A percentile compares a stretch with the other conserved stretches of the same genome.
Evolutionary conservation across 1,140 invertebrate species (phyloP).

Genomic region (Drosophila kanapiae): DNA sequence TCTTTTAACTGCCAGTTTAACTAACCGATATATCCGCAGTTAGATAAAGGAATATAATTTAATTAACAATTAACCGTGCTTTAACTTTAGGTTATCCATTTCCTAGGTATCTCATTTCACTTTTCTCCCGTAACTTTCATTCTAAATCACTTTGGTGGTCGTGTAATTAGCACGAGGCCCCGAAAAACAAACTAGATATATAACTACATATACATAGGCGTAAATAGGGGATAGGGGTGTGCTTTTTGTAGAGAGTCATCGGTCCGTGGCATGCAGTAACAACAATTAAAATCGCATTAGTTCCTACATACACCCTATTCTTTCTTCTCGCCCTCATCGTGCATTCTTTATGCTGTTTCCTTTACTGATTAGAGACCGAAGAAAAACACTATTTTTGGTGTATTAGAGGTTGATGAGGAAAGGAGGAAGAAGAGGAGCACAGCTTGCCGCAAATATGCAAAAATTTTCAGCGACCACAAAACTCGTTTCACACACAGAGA

Average conservation of each 20-base stretch:
- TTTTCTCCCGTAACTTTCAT: not conserved
- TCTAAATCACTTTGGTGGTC: slow-evolving; percentile 24
- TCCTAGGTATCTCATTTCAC: not conserved
- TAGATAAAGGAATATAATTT: not conserved
- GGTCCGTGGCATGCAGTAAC: slow-evolving; percentile 16
- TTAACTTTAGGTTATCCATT: not conserved
- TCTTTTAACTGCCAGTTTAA: not conserved
- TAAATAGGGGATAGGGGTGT: not conserved
- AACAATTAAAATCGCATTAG: slow-evolving; percentile 76
- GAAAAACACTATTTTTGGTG: slow-evolving; percentile 34
- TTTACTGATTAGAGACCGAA: slow-evolving; percentile 41
- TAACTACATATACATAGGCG: not conserved
- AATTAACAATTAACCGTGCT: too few species aligned
- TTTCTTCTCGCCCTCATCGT: not conserved
- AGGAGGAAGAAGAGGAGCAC: slow-evolving; percentile 16
- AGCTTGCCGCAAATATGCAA: slow-evolving; percentile 43
- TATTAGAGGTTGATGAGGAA: slow-evolving; percentile 6
- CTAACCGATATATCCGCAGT: not conserved
- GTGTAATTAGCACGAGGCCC: slow-evolving; percentile 35
- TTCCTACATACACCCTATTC: slow-evolving; percentile 1
- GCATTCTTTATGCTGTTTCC: slow-evolving; percentile 22
- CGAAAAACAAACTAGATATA: not conserved
- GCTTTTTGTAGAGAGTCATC: slow-evolving; percentile 25
- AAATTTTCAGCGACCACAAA: slow-evolving; percentile 51
- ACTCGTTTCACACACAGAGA: slow-evolving; percentile 54